A percentile compares a stretch with the other conserved stretches of the same genome.
These are phyloP conservation scores for Chrosomus eos DNA, from an alignment of 2,797 vertebrate species.

Conservation along the genomic window DNA sequence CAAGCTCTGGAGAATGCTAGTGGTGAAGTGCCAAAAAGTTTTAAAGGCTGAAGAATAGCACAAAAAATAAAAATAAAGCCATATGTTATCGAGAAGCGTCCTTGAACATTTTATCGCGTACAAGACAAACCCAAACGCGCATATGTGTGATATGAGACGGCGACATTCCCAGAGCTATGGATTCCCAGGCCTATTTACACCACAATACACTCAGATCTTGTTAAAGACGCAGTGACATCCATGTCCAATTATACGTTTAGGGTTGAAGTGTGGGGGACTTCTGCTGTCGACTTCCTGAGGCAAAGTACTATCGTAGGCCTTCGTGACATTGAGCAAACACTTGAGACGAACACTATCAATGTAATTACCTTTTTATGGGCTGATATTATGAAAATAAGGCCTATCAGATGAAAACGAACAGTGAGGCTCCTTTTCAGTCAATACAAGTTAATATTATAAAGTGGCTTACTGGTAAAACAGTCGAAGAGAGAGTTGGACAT, in stretches of 20 bases:
- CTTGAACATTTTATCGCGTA: conserved; percentile 43
- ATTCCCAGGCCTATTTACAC: not conserved
- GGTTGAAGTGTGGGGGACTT: not conserved
- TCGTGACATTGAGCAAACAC: conserved; percentile 50
- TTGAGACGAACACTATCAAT: conserved; percentile 24
- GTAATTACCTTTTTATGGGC: conserved; percentile 17
- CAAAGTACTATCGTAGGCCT: not conserved
- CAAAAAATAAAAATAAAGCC: conserved; percentile 44
- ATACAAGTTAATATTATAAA: not conserved
- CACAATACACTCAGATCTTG: not conserved
- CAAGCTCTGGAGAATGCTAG: conserved; percentile 79
- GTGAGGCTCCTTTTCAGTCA: not conserved
- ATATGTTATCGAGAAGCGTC: conserved; percentile 47
- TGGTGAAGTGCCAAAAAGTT: conserved; percentile 80
- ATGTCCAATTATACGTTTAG: conserved; percentile 18
- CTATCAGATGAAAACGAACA: conserved; percentile 26
- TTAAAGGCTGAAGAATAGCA: conserved; percentile 64
- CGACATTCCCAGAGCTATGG: not conserved
- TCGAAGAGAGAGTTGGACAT: not conserved
- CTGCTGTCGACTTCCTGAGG: not conserved
- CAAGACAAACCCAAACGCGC: not conserved
- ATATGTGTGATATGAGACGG: not conserved
- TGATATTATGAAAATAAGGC: conserved; percentile 53
- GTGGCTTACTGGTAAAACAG: not conserved
- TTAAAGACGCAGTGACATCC: not conserved